These are phyloP conservation scores for Aphidius gifuensis DNA, from an alignment of 1,140 invertebrate species.

Conservation along the genomic window DNA sequence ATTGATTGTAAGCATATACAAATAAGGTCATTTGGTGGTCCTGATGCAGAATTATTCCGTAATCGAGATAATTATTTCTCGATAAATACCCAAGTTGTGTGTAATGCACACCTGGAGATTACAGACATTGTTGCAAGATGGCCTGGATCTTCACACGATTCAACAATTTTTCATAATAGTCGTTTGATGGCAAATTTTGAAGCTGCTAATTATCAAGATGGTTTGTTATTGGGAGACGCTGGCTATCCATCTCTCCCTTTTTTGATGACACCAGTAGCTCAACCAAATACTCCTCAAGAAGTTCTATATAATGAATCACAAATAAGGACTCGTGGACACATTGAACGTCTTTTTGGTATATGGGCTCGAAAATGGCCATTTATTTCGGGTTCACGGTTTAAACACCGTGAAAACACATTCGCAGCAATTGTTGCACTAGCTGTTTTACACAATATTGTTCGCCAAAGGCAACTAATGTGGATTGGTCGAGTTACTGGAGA, in stretches of 20 bases:
- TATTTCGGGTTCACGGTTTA: too few relatives aligned
- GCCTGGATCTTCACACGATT: conserved; percentile 40
- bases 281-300: conserved; percentile 25
- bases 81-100: conserved; percentile 41
- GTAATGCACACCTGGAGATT: conserved; percentile 32
- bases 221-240: conserved; percentile 28
- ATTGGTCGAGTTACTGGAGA: too few relatives aligned
- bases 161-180: conserved; percentile 32
- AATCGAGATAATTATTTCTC: conserved; percentile 41
- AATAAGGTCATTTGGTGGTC: conserved; percentile 18
- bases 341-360: conserved; percentile 35
- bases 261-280: conserved; percentile 29
- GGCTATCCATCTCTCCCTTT: conserved; percentile 26
- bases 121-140: conserved; percentile 39
- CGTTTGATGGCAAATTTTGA: conserved; percentile 23
- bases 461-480: too few relatives aligned
- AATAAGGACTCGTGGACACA: conserved; percentile 33
- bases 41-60: conserved; percentile 36
- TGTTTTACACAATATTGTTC: too few relatives aligned
- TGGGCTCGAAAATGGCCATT: conserved; percentile 27
- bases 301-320: conserved; percentile 34
- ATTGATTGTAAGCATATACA: conserved; percentile 1
- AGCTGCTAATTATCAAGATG: conserved; percentile 24
- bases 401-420: too few relatives aligned
- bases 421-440: too few relatives aligned